phyloP scores from a whole-genome alignment of 2,888 invertebrate species.

The Sarcophaga variegata region DNA sequence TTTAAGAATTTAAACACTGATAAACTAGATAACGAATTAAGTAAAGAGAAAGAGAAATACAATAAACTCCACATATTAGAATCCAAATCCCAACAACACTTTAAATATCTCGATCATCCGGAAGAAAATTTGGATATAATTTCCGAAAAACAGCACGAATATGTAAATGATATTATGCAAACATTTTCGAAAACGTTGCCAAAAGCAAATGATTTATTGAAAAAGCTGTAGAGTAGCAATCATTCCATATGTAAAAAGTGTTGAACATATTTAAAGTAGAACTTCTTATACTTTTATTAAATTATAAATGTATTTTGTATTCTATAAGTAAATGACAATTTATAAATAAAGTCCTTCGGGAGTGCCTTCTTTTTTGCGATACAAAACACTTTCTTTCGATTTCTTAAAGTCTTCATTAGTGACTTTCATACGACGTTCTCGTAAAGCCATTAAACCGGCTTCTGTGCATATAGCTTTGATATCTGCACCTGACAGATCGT shows the following conservation, averaged over 20 bases:
- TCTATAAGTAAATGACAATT: conserved; percentile 85
- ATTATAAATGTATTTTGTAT: conserved; percentile 59
- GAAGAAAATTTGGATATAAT: conserved; percentile 62
- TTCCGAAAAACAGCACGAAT: conserved; percentile 72
- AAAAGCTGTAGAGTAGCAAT: conserved; percentile 26
- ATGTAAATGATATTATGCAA: conserved; percentile 70
- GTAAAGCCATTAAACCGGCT: conserved; percentile 97
- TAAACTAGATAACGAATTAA: not conserved
- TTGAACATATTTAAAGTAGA: conserved; percentile 18
- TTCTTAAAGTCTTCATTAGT: conserved; percentile 99
- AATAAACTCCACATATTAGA: conserved; percentile 50
- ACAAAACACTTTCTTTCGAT: conserved; percentile 99
- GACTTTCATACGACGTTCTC: conserved; percentile 99
- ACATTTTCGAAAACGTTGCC: conserved; percentile 70
- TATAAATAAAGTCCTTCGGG: conserved; percentile 99
- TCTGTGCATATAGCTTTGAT: conserved; percentile 99
- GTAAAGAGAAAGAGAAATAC: conserved; percentile 48
- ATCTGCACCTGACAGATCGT: conserved; percentile 98
- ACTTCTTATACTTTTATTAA: conserved; percentile 60
- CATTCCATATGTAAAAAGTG: conserved; percentile 21
- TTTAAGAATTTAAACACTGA: conserved; percentile 62
- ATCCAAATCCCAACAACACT: conserved; percentile 71
- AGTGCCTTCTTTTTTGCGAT: conserved; percentile 99
- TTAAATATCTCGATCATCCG: conserved; percentile 70
- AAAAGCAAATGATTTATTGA: conserved; percentile 67